Conservation (phyloP, 2,888 invertebrate genomes). For the Stenurella melanura region DNA sequence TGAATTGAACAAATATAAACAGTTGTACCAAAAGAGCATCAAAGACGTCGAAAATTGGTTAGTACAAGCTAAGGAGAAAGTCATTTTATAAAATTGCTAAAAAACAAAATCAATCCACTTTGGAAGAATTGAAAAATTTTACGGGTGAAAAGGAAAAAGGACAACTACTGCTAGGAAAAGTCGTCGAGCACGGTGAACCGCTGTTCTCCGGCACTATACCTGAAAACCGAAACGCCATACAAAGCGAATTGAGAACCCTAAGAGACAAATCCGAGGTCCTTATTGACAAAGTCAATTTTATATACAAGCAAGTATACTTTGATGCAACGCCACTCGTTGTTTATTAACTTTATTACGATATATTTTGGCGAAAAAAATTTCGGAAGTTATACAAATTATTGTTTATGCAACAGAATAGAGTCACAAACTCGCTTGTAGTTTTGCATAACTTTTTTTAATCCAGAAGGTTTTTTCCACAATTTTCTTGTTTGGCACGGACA, state of each 20-base stretch:
- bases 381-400: too few relatives aligned
- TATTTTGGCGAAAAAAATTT: too few relatives aligned
- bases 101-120: conserved; percentile 85
- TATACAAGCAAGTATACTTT: conserved; percentile 91
- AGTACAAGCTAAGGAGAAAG: conserved; percentile 82
- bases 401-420: too few relatives aligned
- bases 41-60: conserved; percentile 87
- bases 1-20: conserved; percentile 82
- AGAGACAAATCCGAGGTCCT: conserved; percentile 90
- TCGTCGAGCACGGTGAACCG: conserved; percentile 91
- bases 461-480: too few relatives aligned
- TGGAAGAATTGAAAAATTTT: conserved; percentile 85
- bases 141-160: conserved; percentile 86
- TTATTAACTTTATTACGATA: too few relatives aligned
- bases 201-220: conserved; percentile 88
- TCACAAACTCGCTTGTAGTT: too few relatives aligned
- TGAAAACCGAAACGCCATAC: conserved; percentile 89
- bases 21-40: conserved; percentile 80
- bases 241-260: conserved; percentile 86
- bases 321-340: conserved; percentile 93
- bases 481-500: too few relatives aligned
- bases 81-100: conserved; percentile 84
- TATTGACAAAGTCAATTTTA: conserved; percentile 87
- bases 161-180: conserved; percentile 84
- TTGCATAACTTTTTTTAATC: too few relatives aligned